These are phyloP conservation scores for Bursaphelenchus okinawaensis DNA, from an alignment of 2,888 invertebrate species.

Conservation along the genomic window DNA sequence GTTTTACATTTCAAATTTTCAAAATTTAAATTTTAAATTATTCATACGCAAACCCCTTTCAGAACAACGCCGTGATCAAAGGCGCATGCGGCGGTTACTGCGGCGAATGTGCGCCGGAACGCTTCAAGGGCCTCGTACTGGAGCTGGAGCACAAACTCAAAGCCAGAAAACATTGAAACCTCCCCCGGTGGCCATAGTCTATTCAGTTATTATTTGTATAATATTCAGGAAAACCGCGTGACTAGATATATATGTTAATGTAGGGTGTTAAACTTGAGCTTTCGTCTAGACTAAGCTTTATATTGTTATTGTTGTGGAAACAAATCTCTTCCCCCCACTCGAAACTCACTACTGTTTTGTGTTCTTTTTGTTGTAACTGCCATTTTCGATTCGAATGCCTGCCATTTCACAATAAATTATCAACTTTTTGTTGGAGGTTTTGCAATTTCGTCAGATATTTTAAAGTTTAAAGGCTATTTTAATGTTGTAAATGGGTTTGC, in stretches of 20 bases:
- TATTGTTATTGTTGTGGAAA: not conserved
- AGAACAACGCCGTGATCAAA: slow-evolving; percentile 51
- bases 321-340: not conserved
- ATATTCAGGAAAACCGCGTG: not conserved
- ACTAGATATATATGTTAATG: not conserved
- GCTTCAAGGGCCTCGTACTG: slow-evolving; percentile 54
- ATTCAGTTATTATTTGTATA: not conserved
- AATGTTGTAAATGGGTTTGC: too few relatives aligned
- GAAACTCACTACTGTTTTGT: not conserved
- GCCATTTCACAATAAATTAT: not conserved
- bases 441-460: too few relatives aligned
- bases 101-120: slow-evolving; percentile 54
- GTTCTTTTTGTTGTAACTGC: not conserved
- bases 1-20: not conserved
- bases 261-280: not conserved
- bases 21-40: too few relatives aligned
- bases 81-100: slow-evolving; percentile 56
- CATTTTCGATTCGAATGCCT: not conserved
- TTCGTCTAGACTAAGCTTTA: not conserved
- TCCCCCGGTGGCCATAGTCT: not conserved
- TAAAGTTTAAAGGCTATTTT: too few relatives aligned
- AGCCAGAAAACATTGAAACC: not conserved
- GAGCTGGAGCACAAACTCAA: slow-evolving; percentile 40
- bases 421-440: too few relatives aligned
- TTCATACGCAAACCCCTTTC: slow-evolving; percentile 37